Conservation (phyloP, 2,888 invertebrate species). For the Drosophila monieri region DNA sequence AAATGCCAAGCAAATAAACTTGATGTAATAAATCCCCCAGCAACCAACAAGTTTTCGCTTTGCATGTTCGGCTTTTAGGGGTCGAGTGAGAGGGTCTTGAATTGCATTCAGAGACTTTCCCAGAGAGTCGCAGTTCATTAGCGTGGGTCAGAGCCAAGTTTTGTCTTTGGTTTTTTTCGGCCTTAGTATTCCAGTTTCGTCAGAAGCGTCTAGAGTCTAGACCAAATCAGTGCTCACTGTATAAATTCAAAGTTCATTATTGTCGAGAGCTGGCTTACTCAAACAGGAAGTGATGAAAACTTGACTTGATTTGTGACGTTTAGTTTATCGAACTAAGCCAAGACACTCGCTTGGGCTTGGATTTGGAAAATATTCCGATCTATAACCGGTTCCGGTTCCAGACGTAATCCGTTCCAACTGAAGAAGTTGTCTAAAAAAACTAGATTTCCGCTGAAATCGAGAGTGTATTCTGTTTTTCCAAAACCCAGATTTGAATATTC, state of each 20-base stretch:
- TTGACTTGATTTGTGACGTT: slow-evolving; percentile 46
- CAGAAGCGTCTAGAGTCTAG: slow-evolving; percentile 25
- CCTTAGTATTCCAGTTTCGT: slow-evolving; percentile 38
- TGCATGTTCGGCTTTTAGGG: slow-evolving; percentile 14
- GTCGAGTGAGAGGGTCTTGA: slow-evolving; percentile 15
- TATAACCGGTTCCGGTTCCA: slow-evolving; percentile 54
- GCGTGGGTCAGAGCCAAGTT: slow-evolving; percentile 2
- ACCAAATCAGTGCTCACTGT: slow-evolving; percentile 4
- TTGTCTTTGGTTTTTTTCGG: background rate
- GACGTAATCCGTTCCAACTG: slow-evolving; percentile 44
- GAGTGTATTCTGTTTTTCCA: slow-evolving; percentile 37
- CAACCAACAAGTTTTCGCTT: slow-evolving; percentile 55
- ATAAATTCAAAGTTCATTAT: slow-evolving; percentile 29
- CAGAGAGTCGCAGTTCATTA: slow-evolving; percentile 38
- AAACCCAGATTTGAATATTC: slow-evolving; percentile 14
- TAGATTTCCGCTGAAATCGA: slow-evolving; percentile 63
- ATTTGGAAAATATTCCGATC: slow-evolving; percentile 27
- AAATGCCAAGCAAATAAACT: slow-evolving; percentile 59
- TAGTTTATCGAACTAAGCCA: slow-evolving; percentile 42
- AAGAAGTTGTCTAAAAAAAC: slow-evolving; percentile 44
- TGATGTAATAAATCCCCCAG: slow-evolving; percentile 63
- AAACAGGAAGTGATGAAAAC: slow-evolving; percentile 58
- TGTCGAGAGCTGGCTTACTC: slow-evolving; percentile 18
- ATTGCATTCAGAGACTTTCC: slow-evolving; percentile 55
- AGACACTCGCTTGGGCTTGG: slow-evolving; percentile 18